Evolutionary conservation across 64 coral and sea anemone genomes (phyloP).

Genomic region (Pocillopora damicornis): DNA sequence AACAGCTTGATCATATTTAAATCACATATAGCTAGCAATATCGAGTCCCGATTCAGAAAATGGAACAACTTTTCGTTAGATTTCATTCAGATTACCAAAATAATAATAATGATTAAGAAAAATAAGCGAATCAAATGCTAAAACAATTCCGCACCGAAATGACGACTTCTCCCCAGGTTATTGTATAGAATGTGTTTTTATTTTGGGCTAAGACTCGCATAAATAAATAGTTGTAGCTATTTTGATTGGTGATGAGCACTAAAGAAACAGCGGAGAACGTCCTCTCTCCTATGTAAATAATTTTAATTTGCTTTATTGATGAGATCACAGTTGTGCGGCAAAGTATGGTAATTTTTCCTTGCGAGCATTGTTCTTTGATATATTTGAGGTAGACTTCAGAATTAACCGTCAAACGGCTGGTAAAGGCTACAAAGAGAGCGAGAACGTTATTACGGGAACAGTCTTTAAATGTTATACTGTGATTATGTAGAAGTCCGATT

Average conservation of each 20-base stretch:
- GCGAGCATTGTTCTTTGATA: background rate
- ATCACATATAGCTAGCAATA: conserved; percentile 17
- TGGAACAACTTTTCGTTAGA: background rate
- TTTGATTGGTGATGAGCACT: background rate
- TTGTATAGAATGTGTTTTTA: background rate
- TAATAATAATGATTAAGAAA: no score
- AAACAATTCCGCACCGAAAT: background rate
- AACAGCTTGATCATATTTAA: conserved; percentile 36
- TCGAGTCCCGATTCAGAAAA: conserved; percentile 14
- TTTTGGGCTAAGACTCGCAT: background rate
- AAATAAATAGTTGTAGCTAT: background rate
- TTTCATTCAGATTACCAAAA: background rate
- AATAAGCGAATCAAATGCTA: background rate
- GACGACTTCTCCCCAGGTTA: background rate
- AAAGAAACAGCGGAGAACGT: background rate
- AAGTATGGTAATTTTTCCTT: conserved; percentile 20
- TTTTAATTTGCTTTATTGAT: conserved; percentile 32
- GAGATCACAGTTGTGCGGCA: conserved; percentile 26
- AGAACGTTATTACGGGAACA: no score
- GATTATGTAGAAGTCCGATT: no score
- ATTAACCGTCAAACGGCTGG: background rate
- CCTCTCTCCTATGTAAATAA: background rate
- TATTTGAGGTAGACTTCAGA: background rate
- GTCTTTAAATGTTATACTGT: no score
- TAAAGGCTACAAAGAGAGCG: no score